phyloP scores from a whole-genome alignment of 2,888 invertebrate species.

The Rugalucina vietnamica region DNA sequence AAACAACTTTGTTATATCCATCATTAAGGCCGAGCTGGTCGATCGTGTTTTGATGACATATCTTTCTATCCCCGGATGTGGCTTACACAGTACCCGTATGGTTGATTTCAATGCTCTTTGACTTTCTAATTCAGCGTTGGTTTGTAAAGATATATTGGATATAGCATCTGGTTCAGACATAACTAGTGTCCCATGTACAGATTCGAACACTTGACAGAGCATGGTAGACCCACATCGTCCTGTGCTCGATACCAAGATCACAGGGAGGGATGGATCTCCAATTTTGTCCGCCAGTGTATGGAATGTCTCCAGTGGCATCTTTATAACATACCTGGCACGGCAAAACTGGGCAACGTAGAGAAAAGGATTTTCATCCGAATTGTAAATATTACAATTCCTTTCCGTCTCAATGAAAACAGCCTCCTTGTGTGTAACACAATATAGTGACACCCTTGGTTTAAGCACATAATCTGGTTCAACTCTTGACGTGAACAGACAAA shows the following conservation, averaged over 20 bases:
- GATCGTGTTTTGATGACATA: not conserved
- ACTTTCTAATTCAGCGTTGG: not conserved
- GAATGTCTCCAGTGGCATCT: not conserved
- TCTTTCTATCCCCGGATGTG: not conserved
- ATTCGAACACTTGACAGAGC: not conserved
- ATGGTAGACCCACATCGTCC: not conserved
- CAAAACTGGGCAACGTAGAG: not conserved
- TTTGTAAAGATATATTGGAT: not conserved
- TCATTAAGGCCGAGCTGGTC: not conserved
- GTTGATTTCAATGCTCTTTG: not conserved
- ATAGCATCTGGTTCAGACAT: not conserved
- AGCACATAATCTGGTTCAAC: not conserved
- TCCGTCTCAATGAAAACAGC: not conserved
- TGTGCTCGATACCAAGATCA: not conserved
- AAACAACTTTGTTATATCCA: not conserved
- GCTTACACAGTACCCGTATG: not conserved
- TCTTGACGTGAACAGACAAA: not conserved
- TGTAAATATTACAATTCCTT: not conserved
- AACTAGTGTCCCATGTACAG: not conserved
- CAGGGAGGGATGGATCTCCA: not conserved
- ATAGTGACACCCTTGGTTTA: not conserved
- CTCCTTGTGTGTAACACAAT: not conserved
- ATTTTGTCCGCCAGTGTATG: not conserved
- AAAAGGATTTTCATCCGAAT: not conserved
- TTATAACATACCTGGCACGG: not conserved